Evolutionary conservation across 2,113 vertebrate species (phyloP).

Genomic region (Eptesicus fuscus): DNA sequence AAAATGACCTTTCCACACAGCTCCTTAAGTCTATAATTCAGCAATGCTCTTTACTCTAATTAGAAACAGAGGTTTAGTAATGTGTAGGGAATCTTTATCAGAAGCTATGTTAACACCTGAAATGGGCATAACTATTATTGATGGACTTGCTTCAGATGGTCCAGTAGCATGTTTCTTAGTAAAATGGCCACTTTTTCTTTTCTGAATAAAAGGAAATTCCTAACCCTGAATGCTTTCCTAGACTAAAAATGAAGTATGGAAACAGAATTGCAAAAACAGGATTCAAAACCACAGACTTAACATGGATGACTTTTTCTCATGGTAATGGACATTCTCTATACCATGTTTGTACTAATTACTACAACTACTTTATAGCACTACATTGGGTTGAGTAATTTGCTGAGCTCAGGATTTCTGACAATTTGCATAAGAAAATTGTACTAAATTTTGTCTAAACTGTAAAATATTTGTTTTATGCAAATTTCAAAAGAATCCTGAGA

Average conservation of each 20-base stretch:
- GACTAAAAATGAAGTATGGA: conserved; percentile 27
- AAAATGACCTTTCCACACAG: neutral
- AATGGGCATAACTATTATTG: neutral
- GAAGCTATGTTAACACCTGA: neutral
- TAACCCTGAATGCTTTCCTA: neutral
- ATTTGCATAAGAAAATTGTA: neutral
- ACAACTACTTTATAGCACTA: neutral
- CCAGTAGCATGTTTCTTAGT: neutral
- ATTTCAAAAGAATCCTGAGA: conserved; percentile 25
- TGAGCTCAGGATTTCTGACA: neutral
- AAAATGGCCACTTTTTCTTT: neutral
- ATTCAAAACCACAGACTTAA: neutral
- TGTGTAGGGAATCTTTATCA: neutral
- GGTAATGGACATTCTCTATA: neutral
- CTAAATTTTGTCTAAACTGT: conserved; percentile 34
- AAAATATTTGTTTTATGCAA: conserved; percentile 53
- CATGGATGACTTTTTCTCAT: neutral
- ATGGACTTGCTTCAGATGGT: neutral
- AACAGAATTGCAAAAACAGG: neutral
- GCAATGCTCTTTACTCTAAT: neutral
- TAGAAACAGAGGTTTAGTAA: neutral
- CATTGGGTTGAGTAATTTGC: neutral
- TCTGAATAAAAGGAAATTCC: neutral
- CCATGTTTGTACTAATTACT: neutral
- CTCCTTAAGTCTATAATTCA: neutral